Percentiles rank a stretch among this genome's conserved stretches.
phyloP scores from a whole-genome alignment of 2,888 invertebrate species.

The Leucophora obtusa region DNA sequence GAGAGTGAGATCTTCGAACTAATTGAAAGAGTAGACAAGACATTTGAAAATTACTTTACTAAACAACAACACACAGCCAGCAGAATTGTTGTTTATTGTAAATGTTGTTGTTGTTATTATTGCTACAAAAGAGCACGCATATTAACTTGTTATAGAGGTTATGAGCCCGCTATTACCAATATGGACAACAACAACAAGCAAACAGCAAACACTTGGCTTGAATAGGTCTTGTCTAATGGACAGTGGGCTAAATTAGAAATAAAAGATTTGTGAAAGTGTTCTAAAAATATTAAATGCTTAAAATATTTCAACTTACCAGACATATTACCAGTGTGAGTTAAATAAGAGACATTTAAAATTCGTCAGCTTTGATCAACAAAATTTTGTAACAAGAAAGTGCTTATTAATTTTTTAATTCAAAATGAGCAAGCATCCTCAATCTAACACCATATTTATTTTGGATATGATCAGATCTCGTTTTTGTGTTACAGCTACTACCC shows the following conservation, averaged over 20 bases:
- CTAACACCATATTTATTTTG: no score
- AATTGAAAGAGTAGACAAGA: conserved; percentile 43
- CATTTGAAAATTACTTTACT: conserved; percentile 30
- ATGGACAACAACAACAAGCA: conserved; percentile 49
- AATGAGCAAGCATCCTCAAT: no score
- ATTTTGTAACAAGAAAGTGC: no score
- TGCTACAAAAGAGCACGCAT: conserved; percentile 58
- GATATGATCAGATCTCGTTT: no score
- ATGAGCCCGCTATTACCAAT: conserved; percentile 54
- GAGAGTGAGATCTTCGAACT: conserved; percentile 36
- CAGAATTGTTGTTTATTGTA: conserved; percentile 28
- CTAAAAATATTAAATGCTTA: no score
- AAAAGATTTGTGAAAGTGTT: neutral
- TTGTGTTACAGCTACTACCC: no score
- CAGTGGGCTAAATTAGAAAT: conserved; percentile 35
- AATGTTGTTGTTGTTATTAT: conserved; percentile 40
- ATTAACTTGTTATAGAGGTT: conserved; percentile 62
- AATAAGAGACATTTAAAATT: no score
- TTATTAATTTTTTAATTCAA: no score
- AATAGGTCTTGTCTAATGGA: conserved; percentile 44
- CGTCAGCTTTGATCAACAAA: no score
- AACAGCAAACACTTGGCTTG: conserved; percentile 48
- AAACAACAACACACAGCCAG: conserved; percentile 6
- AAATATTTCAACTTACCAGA: no score
- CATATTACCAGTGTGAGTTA: no score